These are phyloP conservation scores for Standfussiana lucernea DNA, from an alignment of 2,888 invertebrate genomes.

Conservation along the genomic window DNA sequence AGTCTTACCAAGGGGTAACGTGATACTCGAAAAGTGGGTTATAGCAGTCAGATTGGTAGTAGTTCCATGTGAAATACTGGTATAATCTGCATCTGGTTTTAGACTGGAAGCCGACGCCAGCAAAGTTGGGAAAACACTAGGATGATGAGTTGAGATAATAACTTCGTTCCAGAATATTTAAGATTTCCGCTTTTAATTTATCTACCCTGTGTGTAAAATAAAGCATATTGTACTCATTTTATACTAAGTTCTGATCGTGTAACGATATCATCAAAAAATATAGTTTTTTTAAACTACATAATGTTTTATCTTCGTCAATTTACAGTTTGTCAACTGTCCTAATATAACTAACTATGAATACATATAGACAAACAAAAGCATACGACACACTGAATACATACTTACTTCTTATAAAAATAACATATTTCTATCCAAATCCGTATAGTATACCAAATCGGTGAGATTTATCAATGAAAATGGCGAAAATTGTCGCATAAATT, in stretches of 20 bases:
- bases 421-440: slow-evolving; percentile 24
- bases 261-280: slow-evolving; percentile 19
- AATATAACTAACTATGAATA: slow-evolving; percentile 35
- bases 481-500: not conserved
- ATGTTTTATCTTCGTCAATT: slow-evolving; percentile 38
- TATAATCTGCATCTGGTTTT: not conserved
- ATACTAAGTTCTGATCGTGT: not conserved
- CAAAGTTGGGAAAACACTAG: not conserved
- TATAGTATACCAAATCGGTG: slow-evolving; percentile 37
- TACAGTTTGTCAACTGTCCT: slow-evolving; percentile 43
- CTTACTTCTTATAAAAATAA: slow-evolving; percentile 33
- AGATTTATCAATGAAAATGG: slow-evolving; percentile 26
- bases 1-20: not conserved
- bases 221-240: not conserved
- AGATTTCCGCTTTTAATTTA: not conserved
- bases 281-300: slow-evolving; percentile 13
- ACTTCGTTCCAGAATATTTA: not conserved
- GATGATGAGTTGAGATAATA: not conserved
- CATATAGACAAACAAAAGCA: slow-evolving; percentile 34
- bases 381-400: slow-evolving; percentile 37
- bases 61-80: not conserved
- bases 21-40: not conserved
- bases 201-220: not conserved
- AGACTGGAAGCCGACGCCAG: not conserved
- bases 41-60: not conserved